Evolutionary conservation across 1,140 invertebrate species (phyloP).

Genomic region (Oedothorax gibbosus): DNA sequence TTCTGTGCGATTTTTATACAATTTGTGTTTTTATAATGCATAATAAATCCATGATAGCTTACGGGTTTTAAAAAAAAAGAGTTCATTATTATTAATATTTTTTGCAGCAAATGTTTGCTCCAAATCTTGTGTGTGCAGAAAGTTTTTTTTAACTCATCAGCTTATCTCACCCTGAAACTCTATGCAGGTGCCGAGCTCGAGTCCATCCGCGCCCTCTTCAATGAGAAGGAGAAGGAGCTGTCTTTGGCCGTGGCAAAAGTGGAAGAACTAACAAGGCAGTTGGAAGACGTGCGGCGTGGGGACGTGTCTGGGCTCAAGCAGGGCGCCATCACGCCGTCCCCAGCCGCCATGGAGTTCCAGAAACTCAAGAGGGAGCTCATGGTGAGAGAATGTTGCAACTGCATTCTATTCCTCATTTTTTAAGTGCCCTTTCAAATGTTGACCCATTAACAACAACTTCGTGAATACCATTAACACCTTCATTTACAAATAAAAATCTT

Average conservation of each 20-base stretch:
- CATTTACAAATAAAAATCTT: too few relatives aligned
- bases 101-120: too few relatives aligned
- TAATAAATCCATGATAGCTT: too few relatives aligned
- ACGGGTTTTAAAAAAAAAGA: too few relatives aligned
- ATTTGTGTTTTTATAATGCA: too few relatives aligned
- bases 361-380: slow-evolving; percentile 87
- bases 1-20: too few relatives aligned
- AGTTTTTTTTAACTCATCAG: too few relatives aligned
- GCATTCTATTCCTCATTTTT: neutral
- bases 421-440: neutral
- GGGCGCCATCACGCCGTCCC: slow-evolving; percentile 75
- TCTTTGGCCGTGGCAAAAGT: slow-evolving; percentile 95
- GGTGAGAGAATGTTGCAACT: slow-evolving; percentile 71
- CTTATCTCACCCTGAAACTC: too few relatives aligned
- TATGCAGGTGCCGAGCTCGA: slow-evolving; percentile 79
- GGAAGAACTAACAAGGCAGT: slow-evolving; percentile 91
- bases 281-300: slow-evolving; percentile 81
- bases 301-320: slow-evolving; percentile 34
- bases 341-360: slow-evolving; percentile 83
- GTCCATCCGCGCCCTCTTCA: slow-evolving; percentile 94
- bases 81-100: too few relatives aligned
- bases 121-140: too few relatives aligned
- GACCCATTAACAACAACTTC: too few relatives aligned
- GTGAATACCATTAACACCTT: too few relatives aligned
- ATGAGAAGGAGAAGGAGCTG: slow-evolving; percentile 97